These are phyloP conservation scores for Cheilosia urbana DNA, from an alignment of 2,888 invertebrate species.

Conservation along the genomic window DNA sequence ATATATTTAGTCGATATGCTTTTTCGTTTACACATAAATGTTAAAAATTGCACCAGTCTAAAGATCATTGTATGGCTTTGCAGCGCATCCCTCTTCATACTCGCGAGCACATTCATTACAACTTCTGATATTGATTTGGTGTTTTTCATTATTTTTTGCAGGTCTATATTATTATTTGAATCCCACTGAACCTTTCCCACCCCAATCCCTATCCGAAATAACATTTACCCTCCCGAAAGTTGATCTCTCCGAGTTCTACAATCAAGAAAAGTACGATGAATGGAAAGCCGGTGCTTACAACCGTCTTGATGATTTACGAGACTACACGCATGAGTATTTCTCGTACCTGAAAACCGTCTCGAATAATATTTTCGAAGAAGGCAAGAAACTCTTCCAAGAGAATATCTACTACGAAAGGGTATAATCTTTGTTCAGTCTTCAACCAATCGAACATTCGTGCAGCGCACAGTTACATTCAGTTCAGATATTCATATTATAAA, in stretches of 20 bases:
- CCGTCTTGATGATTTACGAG: constrained; percentile 85
- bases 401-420: constrained; percentile 80
- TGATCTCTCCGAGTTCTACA: constrained; percentile 79
- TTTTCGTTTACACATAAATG: too few relatives aligned
- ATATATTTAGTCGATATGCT: too few relatives aligned
- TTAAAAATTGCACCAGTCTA: too few relatives aligned
- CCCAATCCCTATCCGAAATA: constrained; percentile 79
- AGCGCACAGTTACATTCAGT: constrained; percentile 46
- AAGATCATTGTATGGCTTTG: constrained; percentile 43
- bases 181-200: constrained; percentile 83
- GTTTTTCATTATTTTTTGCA: constrained; percentile 77
- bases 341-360: constrained; percentile 85
- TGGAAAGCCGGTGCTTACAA: constrained; percentile 85
- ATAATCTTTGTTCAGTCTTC: constrained; percentile 62
- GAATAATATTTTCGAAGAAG: constrained; percentile 85
- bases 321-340: constrained; percentile 81
- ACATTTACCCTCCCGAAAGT: constrained; percentile 80
- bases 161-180: constrained; percentile 83
- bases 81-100: constrained; percentile 1
- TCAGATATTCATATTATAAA: constrained; percentile 31
- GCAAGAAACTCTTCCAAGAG: constrained; percentile 83
- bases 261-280: constrained; percentile 80
- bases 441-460: neutral
- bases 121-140: constrained; percentile 48
- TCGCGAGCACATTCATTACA: constrained; percentile 15